Evolutionary conservation across 2,113 vertebrate species (phyloP).

Genomic region (Rhodinocichla rosea): DNA sequence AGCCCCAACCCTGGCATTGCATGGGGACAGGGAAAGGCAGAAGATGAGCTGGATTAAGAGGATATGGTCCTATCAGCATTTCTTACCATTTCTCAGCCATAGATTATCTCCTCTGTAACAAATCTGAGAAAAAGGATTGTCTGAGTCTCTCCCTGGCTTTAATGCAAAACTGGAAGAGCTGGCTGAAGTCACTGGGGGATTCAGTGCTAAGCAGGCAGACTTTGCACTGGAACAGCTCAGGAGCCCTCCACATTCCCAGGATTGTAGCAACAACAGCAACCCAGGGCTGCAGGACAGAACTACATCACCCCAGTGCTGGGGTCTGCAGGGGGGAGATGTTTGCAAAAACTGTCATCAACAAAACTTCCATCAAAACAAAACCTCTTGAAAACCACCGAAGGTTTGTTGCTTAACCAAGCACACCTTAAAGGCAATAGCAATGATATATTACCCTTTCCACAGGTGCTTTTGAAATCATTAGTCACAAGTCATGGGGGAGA

Average conservation of each 20-base stretch:
- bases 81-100: not conserved
- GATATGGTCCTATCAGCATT: not conserved
- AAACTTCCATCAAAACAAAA: not conserved
- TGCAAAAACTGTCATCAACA: not conserved
- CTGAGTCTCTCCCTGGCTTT: not conserved
- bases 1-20: not conserved
- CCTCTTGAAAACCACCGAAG: not conserved
- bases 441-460: not conserved
- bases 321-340: not conserved
- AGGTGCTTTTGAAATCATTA: not conserved
- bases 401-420: not conserved
- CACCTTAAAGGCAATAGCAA: not conserved
- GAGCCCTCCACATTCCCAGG: not conserved
- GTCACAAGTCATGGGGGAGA: not conserved
- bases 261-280: not conserved
- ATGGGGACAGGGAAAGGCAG: accelerated
- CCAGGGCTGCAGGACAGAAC: not conserved
- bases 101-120: not conserved
- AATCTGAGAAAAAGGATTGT: not conserved
- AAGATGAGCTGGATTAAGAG: not conserved
- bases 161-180: not conserved
- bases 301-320: accelerated
- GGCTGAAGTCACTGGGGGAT: not conserved
- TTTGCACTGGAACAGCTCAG: not conserved
- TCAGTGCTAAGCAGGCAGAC: not conserved